These are phyloP conservation scores for Sphenodon punctatus DNA, from an alignment of 2,797 vertebrate genomes.

Conservation along the genomic window DNA sequence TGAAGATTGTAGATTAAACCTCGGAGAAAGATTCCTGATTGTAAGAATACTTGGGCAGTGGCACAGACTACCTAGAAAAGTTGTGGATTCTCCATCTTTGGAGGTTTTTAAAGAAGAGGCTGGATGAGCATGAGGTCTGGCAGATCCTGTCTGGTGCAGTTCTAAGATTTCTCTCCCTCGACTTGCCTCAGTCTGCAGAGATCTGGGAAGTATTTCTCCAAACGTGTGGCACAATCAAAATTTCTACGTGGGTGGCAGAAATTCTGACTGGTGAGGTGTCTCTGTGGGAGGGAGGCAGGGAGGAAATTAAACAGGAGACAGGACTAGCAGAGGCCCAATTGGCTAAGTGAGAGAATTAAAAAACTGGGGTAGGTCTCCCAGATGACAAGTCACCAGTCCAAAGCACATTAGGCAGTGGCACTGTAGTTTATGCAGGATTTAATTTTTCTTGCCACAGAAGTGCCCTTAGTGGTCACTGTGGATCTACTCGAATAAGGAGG, in stretches of 20 bases:
- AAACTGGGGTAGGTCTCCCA: slow-evolving; percentile 59
- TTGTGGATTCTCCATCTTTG: too few species aligned
- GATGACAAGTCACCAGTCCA: slow-evolving; percentile 66
- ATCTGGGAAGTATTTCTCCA: neutral
- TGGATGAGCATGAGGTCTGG: too few species aligned
- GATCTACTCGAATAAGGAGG: slow-evolving; percentile 46
- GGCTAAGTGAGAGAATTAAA: slow-evolving; percentile 57
- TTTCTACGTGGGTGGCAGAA: slow-evolving; percentile 63
- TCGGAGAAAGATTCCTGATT: too few species aligned
- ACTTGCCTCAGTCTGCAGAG: neutral
- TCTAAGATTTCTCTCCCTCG: neutral
- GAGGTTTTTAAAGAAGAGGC: too few species aligned
- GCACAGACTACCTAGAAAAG: too few species aligned
- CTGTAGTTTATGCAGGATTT: slow-evolving; percentile 51
- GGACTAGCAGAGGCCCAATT: slow-evolving; percentile 48
- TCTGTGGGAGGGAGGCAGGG: slow-evolving; percentile 51
- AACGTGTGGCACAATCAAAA: slow-evolving; percentile 55
- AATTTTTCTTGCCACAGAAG: slow-evolving; percentile 56
- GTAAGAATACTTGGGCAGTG: too few species aligned
- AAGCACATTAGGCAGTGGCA: slow-evolving; percentile 52
- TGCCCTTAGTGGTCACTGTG: slow-evolving; percentile 42
- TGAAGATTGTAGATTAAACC: too few species aligned
- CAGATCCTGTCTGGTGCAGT: too few species aligned
- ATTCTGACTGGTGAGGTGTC: slow-evolving; percentile 55
- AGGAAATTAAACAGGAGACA: slow-evolving; percentile 63